These are phyloP conservation scores for Pocota personata DNA, from an alignment of 2,888 invertebrate genomes.

Conservation along the genomic window DNA sequence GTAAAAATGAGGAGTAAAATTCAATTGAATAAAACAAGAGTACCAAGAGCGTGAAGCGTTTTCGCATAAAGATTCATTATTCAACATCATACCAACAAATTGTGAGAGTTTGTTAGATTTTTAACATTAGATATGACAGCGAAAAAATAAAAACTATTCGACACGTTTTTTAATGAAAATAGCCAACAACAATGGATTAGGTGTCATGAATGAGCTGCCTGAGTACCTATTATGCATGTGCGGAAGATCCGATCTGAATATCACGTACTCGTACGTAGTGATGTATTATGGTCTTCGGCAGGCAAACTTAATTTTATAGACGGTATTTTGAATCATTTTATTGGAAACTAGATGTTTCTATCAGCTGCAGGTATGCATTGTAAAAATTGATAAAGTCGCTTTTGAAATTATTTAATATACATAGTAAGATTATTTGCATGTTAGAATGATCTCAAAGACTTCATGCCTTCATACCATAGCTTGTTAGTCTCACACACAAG, in stretches of 20 bases:
- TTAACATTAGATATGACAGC: conserved; percentile 1
- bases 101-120: conserved; percentile 13
- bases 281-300: too few species aligned
- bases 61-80: conserved; percentile 16
- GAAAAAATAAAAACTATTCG: not conserved
- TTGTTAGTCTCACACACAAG: too few species aligned
- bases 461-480: too few species aligned
- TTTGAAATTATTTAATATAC: too few species aligned
- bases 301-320: too few species aligned
- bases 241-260: not conserved
- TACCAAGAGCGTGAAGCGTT: conserved; percentile 7
- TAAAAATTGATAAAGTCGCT: too few species aligned
- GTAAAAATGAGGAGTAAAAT: conserved; percentile 4
- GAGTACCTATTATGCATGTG: not conserved
- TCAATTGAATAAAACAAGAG: not conserved
- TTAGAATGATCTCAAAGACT: too few species aligned
- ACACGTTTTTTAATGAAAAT: conserved; percentile 7
- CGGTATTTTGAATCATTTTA: too few species aligned
- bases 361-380: too few species aligned
- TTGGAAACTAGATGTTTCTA: too few species aligned
- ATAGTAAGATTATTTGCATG: too few species aligned
- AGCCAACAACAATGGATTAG: not conserved
- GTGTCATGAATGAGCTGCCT: not conserved
- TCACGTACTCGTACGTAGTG: too few species aligned
- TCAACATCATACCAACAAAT: not conserved